These are phyloP conservation scores for Ophthalmolycus amberensis DNA, from an alignment of 2,113 vertebrate species.

Conservation along the genomic window DNA sequence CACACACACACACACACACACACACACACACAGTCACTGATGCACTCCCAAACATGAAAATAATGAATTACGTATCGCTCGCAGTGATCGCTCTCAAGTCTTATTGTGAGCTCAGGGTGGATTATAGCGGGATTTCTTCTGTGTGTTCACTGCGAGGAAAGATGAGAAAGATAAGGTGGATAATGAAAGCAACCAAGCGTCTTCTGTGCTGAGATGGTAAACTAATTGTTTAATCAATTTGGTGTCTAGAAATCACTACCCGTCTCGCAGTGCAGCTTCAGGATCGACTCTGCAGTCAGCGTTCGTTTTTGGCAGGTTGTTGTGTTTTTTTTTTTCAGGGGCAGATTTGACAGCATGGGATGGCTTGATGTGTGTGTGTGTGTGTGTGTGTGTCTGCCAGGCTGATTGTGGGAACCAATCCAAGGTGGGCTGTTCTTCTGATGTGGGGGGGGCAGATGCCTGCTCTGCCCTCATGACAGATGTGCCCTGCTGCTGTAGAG, in stretches of 20 bases:
- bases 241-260: conserved; percentile 22
- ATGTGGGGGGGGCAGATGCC: conserved; percentile 16
- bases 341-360: conserved; percentile 39
- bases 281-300: neutral
- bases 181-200: conserved; percentile 36
- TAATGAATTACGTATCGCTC: conserved; percentile 28
- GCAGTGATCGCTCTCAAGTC: conserved; percentile 16
- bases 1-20: neutral
- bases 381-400: conserved; percentile 20
- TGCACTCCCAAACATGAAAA: conserved; percentile 21
- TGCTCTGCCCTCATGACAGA: conserved; percentile 45
- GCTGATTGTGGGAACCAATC: conserved; percentile 32
- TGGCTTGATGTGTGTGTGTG: neutral
- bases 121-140: conserved; percentile 56
- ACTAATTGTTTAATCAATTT: conserved; percentile 64
- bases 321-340: neutral
- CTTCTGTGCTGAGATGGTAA: neutral
- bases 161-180: conserved; percentile 39
- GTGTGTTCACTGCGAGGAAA: conserved; percentile 45
- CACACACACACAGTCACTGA: conserved; percentile 26
- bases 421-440: conserved; percentile 29
- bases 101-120: conserved; percentile 39
- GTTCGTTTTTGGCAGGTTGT: conserved; percentile 20
- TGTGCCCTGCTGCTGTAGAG: conserved; percentile 31
- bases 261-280: neutral